A percentile compares a stretch with the other conserved stretches of the same genome.
These are phyloP conservation scores for Ceratitis capitata DNA, from an alignment of 1,140 invertebrate species.

Conservation along the genomic window DNA sequence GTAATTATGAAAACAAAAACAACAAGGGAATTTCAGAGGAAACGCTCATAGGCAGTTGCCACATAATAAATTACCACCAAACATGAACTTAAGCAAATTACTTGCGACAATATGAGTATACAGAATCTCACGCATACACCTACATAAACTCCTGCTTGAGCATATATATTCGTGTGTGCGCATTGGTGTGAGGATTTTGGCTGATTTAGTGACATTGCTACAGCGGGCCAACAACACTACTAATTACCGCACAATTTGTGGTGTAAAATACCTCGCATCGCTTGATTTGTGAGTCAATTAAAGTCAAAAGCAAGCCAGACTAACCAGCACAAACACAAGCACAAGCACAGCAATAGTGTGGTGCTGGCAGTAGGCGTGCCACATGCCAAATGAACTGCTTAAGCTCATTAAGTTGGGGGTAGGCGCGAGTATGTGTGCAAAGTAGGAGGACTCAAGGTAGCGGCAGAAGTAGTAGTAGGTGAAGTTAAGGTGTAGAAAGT, in stretches of 20 bases:
- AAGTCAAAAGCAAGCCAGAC: constrained; percentile 55
- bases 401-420: too few relatives aligned
- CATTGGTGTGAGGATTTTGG: neutral
- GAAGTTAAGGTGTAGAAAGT: neutral
- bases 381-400: neutral
- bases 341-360: neutral
- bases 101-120: neutral
- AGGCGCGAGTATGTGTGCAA: too few relatives aligned
- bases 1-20: neutral
- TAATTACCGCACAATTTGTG: constrained; percentile 58
- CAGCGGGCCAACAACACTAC: constrained; percentile 34
- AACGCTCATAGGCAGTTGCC: constrained; percentile 7
- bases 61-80: constrained; percentile 41
- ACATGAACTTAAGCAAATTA: neutral
- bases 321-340: neutral
- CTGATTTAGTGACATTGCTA: constrained; percentile 34
- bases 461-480: too few relatives aligned
- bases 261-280: constrained; percentile 57
- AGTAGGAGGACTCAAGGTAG: neutral
- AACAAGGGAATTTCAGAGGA: neutral
- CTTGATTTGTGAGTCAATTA: constrained; percentile 65
- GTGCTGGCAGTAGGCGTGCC: neutral
- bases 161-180: neutral
- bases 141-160: neutral
- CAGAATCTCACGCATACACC: neutral